Evolutionary conservation across 1,140 invertebrate genomes (phyloP).

Genomic region (Aphelinus certus): DNA sequence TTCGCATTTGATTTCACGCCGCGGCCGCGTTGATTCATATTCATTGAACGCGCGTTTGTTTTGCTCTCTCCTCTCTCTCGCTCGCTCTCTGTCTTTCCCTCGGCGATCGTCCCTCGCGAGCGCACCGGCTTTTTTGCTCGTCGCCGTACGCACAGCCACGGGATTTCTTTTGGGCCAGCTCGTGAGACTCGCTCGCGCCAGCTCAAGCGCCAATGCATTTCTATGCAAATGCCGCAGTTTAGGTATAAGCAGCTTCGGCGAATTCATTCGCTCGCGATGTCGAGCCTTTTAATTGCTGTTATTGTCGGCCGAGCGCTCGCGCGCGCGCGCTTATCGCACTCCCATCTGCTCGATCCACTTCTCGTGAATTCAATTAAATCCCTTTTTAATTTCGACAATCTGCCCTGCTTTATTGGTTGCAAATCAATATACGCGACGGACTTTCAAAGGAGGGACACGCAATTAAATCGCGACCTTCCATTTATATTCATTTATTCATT

Average conservation of each 20-base stretch:
- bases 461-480: no score
- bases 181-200: neutral
- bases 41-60: slow-evolving; percentile 28
- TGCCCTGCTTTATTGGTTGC: no score
- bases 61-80: slow-evolving; percentile 1
- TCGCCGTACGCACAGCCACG: neutral
- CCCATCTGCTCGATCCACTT: neutral
- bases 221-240: slow-evolving; percentile 38
- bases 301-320: neutral
- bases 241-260: slow-evolving; percentile 4
- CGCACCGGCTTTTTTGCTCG: slow-evolving; percentile 1
- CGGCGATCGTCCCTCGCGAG: neutral
- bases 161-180: slow-evolving; percentile 2
- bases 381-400: neutral
- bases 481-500: no score
- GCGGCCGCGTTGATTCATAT: slow-evolving; percentile 31
- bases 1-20: slow-evolving; percentile 40
- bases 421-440: no score
- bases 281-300: slow-evolving; percentile 30
- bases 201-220: slow-evolving; percentile 14
- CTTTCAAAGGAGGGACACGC: no score
- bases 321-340: neutral
- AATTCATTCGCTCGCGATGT: slow-evolving; percentile 22
- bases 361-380: slow-evolving; percentile 4
- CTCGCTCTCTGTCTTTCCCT: neutral